Base-by-base conservation (phyloP, 2,888 invertebrate genomes). In the Mellilla xanthometata region DNA sequence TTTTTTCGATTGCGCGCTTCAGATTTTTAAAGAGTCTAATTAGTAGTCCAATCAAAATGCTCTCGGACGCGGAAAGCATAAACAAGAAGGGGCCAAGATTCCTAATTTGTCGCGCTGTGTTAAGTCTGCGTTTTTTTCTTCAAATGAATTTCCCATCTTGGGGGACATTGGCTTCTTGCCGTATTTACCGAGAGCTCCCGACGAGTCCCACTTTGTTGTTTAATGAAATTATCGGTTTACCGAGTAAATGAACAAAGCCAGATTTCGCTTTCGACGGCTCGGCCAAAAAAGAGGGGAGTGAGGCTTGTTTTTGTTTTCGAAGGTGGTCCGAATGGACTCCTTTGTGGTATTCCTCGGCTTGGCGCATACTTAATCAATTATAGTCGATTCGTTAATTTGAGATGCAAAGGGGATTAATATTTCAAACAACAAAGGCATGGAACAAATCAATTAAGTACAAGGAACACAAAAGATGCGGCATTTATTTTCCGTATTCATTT, bases 221-320 rank as follows among this genome's bases (percentile, higher is more conserved):
- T 89, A 89, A 89, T 88, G 84, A 88, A 89, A 88, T 89, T 89
- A 89, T 88, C 89, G 89, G 89, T 89, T 89, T 89, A 87, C 87
- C 83, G 79, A 87, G 82, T 81, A 88, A 88, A 88, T 88, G 88
- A 88, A 89, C 88, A 89, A 89, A 88, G 89, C 86, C 82, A 84
- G 86, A 87, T 89, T 86, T 85, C 79, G 78, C 78, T 78, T 79
- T 79, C 76, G 68, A 72, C 66, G 68, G 71, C 63, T 70, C 77
- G 81, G 80, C 80, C 83, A 81, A 85, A 87, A 85, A 81, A 76
- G 58, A 58, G 75, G 77, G 76, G 72, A 64, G 75, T 67, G 61
- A 60, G 65, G 52, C 54, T 59, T 81, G 82, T 83, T 83, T 82
- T 83, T 83, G 82, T 83, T 83, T 81, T 81, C 77, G 65, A 71